Evolutionary conservation across 2,888 invertebrate genomes (phyloP), one percentile per base, ranked within the genome.

Genomic region (Holacanthella duospinosa): DNA sequence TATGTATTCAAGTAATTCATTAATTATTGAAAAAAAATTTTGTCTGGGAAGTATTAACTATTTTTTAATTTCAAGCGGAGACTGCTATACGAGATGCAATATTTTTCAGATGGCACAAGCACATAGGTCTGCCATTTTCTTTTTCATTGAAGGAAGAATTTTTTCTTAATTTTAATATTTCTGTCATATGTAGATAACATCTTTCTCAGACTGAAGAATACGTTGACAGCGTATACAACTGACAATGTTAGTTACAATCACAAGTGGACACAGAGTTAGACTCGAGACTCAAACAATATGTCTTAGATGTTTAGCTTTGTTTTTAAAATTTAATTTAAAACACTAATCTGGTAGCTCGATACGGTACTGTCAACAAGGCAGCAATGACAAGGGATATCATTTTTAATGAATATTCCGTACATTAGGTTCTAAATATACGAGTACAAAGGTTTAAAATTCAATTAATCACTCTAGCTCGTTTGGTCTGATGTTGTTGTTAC

Each of bases 21-120:
- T 36, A 36, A 36, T 36, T 36, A 9, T 6, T 6, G 9, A 36
- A 36, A 36, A 16, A 36, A 16, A 36, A 36, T 36, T 9, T 36
- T 36, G 16, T 36, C 6, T 36, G 36, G 6, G 36, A 36, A n/a
- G 36, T 36, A 16, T 9, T n/a, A n/a, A n/a, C 16, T 36, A 9
- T 36, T 9, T 36, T 6, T 36, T 36, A 6, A 36, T 36, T 36
- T 36, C 36, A 9, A 36, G 36, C 36, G 6, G 36, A 36, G 16
- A 89, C 89, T 0, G 88, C 90, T 0, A 90, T 91, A 89, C 81
- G 91, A 1, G 92, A 92, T 78, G 90, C 91, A 0, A 78, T 87
- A 24, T 91, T 91, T 80, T 91, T 90, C 79, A 84, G 88, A 75
- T 90, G 87, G 88, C 91, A 92, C 75, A 82, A 86, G 0, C 86